Evolutionary conservation across 2,797 vertebrate species (phyloP), one percentile per base, ranked within the genome.

Genomic region (Holocentrus rufus): DNA sequence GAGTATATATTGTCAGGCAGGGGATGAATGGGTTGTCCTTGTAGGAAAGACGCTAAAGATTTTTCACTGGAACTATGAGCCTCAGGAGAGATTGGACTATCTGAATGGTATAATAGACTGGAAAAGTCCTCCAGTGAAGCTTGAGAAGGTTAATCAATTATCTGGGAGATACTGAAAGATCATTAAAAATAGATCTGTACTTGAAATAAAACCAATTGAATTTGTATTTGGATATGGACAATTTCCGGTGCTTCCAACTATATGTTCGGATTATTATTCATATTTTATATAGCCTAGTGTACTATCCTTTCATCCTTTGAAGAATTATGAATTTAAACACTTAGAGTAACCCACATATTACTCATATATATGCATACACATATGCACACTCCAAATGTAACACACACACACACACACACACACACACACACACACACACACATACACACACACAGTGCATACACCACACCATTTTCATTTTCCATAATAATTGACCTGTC

Each of bases 401-500:
- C 23, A 50, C 25, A 55, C 23, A 68, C 27, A 42, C 14, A 14
- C 60, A 67, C 13, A 8, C 27, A 65, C 31, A 36, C 39, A 70
- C 68, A 77, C 53, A 31, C n/a, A 50, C 34, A 7, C 7, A 31
- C 18, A 44, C 55, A 47, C 25, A 30, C 8, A 31, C 23, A 53
- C 30, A 46, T 15, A 27, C 15, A 30, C 22, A 52, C 55, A 46
- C 25, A 27, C 15, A 30, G 4, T 15, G 36, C 30, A 9, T 14
- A 20, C 18, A 57, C 7, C 52, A 66, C 44, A 31, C 52, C 20
- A 15, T 74, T 61, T 77, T 71, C 71, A 72, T 84, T 71, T 69
- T 83, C 54, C n/a, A 42, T 18, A 74, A 68, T 82, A 80, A 85
- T 70, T 75, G 34, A 9, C 58, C 62, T 69, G 76, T 84, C 77